phyloP scores from a whole-genome alignment of 2,113 vertebrate genomes.

The Scopus umbretta region DNA sequence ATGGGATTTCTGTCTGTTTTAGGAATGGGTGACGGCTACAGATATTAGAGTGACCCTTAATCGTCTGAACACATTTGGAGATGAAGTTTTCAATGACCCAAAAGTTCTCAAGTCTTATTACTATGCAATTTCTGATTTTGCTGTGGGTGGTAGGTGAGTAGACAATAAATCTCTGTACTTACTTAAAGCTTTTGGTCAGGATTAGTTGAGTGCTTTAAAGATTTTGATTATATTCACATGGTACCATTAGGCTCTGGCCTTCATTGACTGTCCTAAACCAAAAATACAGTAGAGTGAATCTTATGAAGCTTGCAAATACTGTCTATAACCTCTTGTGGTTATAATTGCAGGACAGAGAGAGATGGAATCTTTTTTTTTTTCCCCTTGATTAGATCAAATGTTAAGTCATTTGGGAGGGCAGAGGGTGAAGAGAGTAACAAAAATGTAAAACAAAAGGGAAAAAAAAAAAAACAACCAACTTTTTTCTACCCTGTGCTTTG shows the following conservation, averaged over 20 bases:
- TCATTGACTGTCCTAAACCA: background rate
- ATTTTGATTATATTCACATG: background rate
- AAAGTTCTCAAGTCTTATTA: slow-evolving; percentile 99
- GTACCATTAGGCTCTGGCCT: background rate
- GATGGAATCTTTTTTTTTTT: background rate
- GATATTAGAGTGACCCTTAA: slow-evolving; percentile 96
- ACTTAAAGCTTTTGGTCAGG: background rate
- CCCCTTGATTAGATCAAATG: background rate
- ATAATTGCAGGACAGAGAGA: background rate
- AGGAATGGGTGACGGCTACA: slow-evolving; percentile 98
- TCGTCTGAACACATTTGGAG: slow-evolving; percentile 96
- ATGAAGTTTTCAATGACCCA: slow-evolving; percentile 97
- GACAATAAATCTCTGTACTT: background rate
- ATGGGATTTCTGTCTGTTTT: background rate
- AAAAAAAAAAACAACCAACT: accelerated
- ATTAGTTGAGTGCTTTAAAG: background rate
- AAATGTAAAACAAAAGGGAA: background rate
- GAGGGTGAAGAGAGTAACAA: background rate
- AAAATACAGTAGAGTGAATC: background rate
- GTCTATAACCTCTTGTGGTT: background rate
- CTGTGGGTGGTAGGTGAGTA: slow-evolving; percentile 94
- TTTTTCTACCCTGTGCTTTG: background rate
- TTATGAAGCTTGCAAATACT: background rate
- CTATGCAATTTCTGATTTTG: slow-evolving; percentile 98
- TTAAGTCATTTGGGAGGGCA: background rate